Base-by-base conservation (phyloP, 1,140 invertebrate species). In the Drosophila nigromelanica region DNA sequence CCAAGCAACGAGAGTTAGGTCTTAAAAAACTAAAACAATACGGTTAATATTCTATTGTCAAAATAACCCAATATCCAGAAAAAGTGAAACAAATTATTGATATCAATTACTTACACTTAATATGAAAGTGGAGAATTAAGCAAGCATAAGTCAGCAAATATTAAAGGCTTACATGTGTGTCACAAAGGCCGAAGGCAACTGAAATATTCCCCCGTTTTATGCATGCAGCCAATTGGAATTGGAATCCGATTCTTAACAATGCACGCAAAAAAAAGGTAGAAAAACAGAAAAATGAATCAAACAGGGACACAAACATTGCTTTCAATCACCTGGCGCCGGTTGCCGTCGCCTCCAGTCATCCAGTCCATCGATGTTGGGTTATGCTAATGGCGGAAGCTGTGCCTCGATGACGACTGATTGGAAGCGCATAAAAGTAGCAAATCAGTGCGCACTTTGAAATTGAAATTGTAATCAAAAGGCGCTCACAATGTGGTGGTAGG, bases 351-450 rank as follows among this genome's bases (percentile, higher is more conserved):
- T 51, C 56, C 58, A 27, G 48, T 35, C 39, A 18, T 43, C 42
- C 18, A 35, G 33, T 45, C 35, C 30, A 58, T 61, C 60, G 64
- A 62, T 78, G 51, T 74, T 51, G 59, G 81, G 70, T 87, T 87
- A 86, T 86, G 81, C 81, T 86, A 86, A 86, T 86, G 81, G 74
- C 81, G 82, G 75, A 78, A 75, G 74, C 71, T 75, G 69, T 78
- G 66, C 50, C 55, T 79, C 77, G 71, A 74, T 15, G 72, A 43
- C 60, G 62, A 75, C 64, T 83, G 79, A 85, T 85, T 85, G 79
- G 76, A 87, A 89, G 82, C 76, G 80, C 80, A 86, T 78, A 73
- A 89, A 86, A 89, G 78, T 83, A 89, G 83, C 78, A 83, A 87
- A 89, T 89, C 85, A 89, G 72, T 69, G 73, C 42, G 64, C 78